Conservation (phyloP, 37 sponge, comb jelly and placozoan genomes). For the Oopsacas minuta region DNA sequence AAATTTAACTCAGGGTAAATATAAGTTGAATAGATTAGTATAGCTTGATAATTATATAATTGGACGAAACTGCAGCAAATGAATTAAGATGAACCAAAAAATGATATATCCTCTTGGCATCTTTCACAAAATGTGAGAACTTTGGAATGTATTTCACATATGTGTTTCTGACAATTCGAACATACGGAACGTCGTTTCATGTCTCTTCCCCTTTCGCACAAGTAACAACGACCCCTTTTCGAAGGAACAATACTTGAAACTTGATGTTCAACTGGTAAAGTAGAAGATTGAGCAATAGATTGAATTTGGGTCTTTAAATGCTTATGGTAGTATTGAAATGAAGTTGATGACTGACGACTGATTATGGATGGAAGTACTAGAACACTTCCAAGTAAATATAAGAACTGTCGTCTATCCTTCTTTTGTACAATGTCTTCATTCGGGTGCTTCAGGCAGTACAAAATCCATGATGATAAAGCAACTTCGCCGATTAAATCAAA, state of each 20-base stretch:
- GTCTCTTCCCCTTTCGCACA: neutral
- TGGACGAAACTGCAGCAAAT: too few species aligned
- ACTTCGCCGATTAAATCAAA: neutral
- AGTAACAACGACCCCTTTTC: slow-evolving; percentile 3
- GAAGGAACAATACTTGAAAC: neutral
- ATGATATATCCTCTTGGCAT: neutral
- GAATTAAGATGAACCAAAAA: too few species aligned
- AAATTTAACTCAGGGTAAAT: too few species aligned
- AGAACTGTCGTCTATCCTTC: neutral
- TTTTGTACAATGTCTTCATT: neutral
- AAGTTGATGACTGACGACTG: neutral
- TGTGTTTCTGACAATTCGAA: neutral
- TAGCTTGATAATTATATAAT: too few species aligned
- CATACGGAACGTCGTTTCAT: neutral
- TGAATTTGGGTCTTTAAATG: neutral
- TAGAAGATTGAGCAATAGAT: neutral
- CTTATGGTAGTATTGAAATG: neutral
- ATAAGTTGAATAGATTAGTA: too few species aligned
- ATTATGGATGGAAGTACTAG: neutral
- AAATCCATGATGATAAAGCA: neutral
- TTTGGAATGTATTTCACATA: neutral
- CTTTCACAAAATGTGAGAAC: neutral
- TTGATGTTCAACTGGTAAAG: neutral
- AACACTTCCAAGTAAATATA: neutral
- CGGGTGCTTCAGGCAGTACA: neutral